Evolutionary conservation across 2,797 vertebrate species (phyloP).

Genomic region (Sparidentex hasta): DNA sequence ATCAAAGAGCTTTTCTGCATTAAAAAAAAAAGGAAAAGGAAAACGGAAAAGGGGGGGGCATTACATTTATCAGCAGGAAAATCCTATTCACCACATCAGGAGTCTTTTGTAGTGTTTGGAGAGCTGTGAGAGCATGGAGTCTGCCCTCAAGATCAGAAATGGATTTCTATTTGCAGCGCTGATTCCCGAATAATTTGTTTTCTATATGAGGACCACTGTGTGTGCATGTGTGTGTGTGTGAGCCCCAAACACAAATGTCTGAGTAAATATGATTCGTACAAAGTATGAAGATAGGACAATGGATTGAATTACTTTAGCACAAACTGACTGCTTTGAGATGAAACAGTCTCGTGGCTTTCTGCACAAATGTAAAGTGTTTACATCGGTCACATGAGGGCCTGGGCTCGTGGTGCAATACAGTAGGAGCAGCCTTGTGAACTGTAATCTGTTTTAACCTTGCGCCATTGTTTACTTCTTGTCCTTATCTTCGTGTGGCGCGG

Average conservation of each 20-base stretch:
- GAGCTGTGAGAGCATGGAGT: slow-evolving; percentile 23
- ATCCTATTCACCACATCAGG: slow-evolving; percentile 12
- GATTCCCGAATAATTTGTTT: slow-evolving; percentile 20
- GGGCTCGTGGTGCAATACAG: slow-evolving; percentile 9
- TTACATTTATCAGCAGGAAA: slow-evolving; percentile 7
- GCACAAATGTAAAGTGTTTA: slow-evolving; percentile 30
- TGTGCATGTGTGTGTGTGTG: neutral
- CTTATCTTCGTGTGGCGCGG: neutral
- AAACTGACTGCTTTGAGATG: neutral
- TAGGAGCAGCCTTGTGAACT: neutral
- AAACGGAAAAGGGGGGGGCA: no score
- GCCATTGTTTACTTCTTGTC: slow-evolving; percentile 10
- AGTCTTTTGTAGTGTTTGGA: slow-evolving; percentile 15
- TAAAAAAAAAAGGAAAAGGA: neutral
- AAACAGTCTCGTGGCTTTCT: neutral
- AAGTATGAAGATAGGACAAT: neutral
- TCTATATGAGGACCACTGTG: neutral
- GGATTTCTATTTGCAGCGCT: slow-evolving; percentile 36
- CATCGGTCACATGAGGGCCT: slow-evolving; percentile 33
- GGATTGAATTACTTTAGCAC: neutral
- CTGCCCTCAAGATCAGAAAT: slow-evolving; percentile 2
- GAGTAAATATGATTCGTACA: no score
- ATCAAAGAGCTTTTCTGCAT: slow-evolving; percentile 30
- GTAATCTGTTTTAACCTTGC: slow-evolving; percentile 27
- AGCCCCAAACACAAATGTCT: neutral